Evolutionary conservation across 2,113 vertebrate genomes (phyloP), one percentile per base, ranked within the genome.

Genomic region (Amblyopsis rosae): DNA sequence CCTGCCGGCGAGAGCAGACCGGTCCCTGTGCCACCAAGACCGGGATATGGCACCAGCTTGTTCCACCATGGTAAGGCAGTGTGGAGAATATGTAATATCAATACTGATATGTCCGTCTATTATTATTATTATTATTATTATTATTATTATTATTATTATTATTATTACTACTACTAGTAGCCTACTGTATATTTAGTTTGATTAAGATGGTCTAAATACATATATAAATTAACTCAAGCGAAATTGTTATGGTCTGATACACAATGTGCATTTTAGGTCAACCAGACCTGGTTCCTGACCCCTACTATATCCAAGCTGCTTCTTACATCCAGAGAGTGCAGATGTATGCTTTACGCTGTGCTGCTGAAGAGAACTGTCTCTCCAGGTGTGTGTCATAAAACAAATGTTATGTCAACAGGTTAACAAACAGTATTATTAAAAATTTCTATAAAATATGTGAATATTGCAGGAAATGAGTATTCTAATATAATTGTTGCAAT

Each of bases 301-400:
- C 93, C 0, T 91, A 92, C 59, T 94, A 91, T 82, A 93, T 95
- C 75, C 91, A 95, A 71, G 86, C 92, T 11, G 85, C 90, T n/a
- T 94, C 90, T 1, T 94, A 94, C 73, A 79, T 95, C 48, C 92
- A 95, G 69, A 89, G 86, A 67, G 85, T 91, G 66, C 92, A 93
- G 80, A 89, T 94, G 90, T 95, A 93, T 9, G 87, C 93, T 6
- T 86, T 95, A 16, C 84, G 90, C 61, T 95, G 94, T 72, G 93
- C 94, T 4, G 92, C 91, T 3, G 94, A 95, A 46, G 94, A 95
- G 50, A 92, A 93, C 80, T 94, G 93, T 62, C 88, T 95, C 3
- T 92, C 94, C 54, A 93, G 93, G 93, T 32, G 9, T 58, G 1
- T 26, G 45, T 16, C 59, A 10, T 13, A 12, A 8, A 51, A 51